phyloP scores from a whole-genome alignment of 2,113 vertebrate genomes.

The Amphiprion percula region DNA sequence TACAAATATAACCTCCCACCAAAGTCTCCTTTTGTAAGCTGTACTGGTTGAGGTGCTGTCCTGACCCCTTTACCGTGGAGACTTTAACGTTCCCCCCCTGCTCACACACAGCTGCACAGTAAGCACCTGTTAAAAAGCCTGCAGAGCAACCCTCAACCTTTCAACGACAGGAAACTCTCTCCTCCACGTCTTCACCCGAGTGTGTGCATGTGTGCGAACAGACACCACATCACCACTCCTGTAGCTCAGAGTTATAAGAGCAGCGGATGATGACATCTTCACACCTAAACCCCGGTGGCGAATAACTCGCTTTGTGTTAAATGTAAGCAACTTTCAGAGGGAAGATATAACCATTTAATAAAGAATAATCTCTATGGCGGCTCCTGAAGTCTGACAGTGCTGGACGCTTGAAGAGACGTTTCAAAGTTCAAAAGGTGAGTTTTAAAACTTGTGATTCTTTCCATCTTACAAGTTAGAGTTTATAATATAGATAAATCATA shows the following conservation, averaged over 20 bases:
- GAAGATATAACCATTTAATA: neutral
- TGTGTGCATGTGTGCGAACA: constrained; percentile 20
- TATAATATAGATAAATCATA: neutral
- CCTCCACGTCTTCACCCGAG: constrained; percentile 41
- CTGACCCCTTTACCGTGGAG: constrained; percentile 74
- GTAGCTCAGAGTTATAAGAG: constrained; percentile 40
- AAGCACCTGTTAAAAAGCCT: constrained; percentile 78
- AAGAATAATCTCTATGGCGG: constrained; percentile 45
- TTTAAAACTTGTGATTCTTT: constrained; percentile 10
- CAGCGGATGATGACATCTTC: constrained; percentile 65
- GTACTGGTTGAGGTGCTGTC: constrained; percentile 65
- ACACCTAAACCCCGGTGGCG: constrained; percentile 24
- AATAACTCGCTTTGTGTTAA: constrained; percentile 16
- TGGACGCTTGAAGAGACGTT: constrained; percentile 49
- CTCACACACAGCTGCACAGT: constrained; percentile 74
- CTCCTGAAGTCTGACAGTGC: constrained; percentile 50
- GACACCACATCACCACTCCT: constrained; percentile 23
- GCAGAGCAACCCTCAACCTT: constrained; percentile 75
- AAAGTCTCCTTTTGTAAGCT: constrained; percentile 24
- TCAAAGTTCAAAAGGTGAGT: constrained; percentile 64
- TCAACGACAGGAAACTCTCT: constrained; percentile 85
- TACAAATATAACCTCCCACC: constrained; percentile 8
- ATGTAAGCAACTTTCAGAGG: neutral
- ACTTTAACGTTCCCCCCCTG: constrained; percentile 64
- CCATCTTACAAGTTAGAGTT: neutral